These are phyloP conservation scores for Pteronura brasiliensis DNA, from an alignment of 2,113 vertebrate species.

Conservation along the genomic window DNA sequence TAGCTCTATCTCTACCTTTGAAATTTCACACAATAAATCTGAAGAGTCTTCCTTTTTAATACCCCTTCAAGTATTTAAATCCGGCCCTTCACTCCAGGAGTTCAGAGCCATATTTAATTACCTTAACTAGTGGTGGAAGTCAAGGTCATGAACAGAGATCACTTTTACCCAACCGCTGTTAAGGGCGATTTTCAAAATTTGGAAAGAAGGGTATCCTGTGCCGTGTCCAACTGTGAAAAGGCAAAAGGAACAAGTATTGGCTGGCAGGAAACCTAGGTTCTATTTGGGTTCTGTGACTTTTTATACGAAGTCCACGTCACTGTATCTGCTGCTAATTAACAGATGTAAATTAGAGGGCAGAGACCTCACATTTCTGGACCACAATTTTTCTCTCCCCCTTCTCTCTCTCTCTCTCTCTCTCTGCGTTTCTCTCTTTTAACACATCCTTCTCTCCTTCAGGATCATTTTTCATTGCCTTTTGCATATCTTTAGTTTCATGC, in stretches of 20 bases:
- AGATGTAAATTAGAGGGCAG: neutral
- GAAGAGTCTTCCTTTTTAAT: neutral
- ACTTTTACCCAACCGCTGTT: neutral
- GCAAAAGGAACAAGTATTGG: neutral
- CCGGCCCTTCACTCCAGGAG: neutral
- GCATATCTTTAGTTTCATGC: neutral
- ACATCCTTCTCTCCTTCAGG: neutral
- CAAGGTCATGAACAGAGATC: neutral
- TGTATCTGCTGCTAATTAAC: neutral
- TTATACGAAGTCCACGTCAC: neutral
- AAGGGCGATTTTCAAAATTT: neutral
- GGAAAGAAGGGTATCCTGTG: neutral
- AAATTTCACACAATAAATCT: neutral
- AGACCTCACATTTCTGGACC: neutral
- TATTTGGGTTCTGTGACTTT: neutral
- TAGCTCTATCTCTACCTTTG: constrained; percentile 10
- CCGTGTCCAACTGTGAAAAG: neutral
- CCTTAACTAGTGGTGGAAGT: neutral
- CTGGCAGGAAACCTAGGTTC: neutral
- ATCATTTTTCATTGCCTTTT: neutral
- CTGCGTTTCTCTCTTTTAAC: neutral
- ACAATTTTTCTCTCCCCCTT: neutral
- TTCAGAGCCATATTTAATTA: neutral
- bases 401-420: neutral
- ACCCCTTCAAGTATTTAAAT: neutral